phyloP scores from a whole-genome alignment of 2,888 invertebrate species.

The Heliconius hortense region DNA sequence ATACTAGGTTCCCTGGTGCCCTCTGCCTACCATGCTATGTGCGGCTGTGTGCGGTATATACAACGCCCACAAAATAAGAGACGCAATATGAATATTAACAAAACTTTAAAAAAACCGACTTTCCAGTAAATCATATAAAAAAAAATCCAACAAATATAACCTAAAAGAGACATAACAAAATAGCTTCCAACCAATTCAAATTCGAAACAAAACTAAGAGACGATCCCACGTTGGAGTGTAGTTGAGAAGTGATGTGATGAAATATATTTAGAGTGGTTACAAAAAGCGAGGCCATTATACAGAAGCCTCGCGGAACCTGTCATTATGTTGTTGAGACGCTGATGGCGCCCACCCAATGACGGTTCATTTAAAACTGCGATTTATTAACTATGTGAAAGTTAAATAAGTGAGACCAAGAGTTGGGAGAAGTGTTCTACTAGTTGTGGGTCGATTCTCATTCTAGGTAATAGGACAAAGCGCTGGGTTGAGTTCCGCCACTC shows the following conservation, averaged over 20 bases:
- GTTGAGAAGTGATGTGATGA: conserved; percentile 25
- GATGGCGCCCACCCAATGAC: conserved; percentile 30
- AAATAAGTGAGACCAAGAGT: not conserved
- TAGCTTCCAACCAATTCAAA: too few species aligned
- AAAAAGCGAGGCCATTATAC: conserved; percentile 46
- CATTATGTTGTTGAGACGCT: conserved; percentile 47
- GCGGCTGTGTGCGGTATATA: not conserved
- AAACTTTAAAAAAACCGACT: too few species aligned
- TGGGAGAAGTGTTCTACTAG: not conserved
- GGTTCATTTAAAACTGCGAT: conserved; percentile 13
- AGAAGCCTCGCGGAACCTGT: conserved; percentile 46
- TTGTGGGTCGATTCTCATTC: not conserved
- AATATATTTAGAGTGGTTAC: conserved; percentile 32
- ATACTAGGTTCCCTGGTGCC: not conserved
- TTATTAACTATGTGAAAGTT: conserved; percentile 16
- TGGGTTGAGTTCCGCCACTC: too few species aligned
- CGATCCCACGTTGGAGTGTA: conserved; percentile 21
- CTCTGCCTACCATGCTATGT: not conserved
- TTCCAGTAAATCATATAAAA: too few species aligned
- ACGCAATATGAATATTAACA: too few species aligned
- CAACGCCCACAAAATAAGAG: too few species aligned
- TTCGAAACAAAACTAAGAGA: conserved; percentile 4
- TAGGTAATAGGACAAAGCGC: too few species aligned
- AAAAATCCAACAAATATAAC: too few species aligned
- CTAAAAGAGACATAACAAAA: too few species aligned